Percentiles rank a stretch among this genome's conserved stretches.
Evolutionary conservation across 2,797 vertebrate genomes (phyloP).

Genomic region (Melanotaenia boesemani): DNA sequence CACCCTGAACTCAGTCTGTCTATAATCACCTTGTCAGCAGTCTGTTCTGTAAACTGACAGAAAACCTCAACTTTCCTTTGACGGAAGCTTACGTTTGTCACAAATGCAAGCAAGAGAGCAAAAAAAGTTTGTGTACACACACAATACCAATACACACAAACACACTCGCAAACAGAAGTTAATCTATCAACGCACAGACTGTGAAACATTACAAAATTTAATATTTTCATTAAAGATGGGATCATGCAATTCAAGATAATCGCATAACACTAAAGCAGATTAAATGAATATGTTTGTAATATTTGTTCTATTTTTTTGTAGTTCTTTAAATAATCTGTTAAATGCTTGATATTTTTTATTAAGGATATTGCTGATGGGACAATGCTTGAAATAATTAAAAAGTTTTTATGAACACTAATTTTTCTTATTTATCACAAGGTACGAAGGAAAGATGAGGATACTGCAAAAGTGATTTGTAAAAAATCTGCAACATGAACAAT

Average conservation of each 20-base stretch:
- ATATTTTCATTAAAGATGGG: not conserved
- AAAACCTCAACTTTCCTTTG: constrained; percentile 76
- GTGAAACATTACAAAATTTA: not conserved
- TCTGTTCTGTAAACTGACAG: constrained; percentile 73
- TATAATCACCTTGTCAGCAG: constrained; percentile 73
- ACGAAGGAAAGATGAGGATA: not conserved
- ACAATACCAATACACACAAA: constrained; percentile 29
- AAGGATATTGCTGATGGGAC: not conserved
- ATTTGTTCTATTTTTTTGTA: not conserved
- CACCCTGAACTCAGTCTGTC: constrained; percentile 23
- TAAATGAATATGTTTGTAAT: not conserved
- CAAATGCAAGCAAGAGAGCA: constrained; percentile 43
- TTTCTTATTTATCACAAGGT: too few relatives aligned
- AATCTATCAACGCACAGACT: not conserved
- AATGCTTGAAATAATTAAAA: not conserved
- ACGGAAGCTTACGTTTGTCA: constrained; percentile 70
- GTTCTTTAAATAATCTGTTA: not conserved
- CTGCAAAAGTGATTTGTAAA: not conserved
- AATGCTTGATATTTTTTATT: not conserved
- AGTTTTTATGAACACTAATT: not conserved
- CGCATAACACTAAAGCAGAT: not conserved
- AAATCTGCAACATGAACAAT: not conserved
- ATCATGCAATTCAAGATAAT: not conserved
- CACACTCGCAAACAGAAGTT: constrained; percentile 7
- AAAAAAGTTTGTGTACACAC: constrained; percentile 47